phyloP scores from a whole-genome alignment of 2,113 vertebrate species.

The Amblyopsis rosae region DNA sequence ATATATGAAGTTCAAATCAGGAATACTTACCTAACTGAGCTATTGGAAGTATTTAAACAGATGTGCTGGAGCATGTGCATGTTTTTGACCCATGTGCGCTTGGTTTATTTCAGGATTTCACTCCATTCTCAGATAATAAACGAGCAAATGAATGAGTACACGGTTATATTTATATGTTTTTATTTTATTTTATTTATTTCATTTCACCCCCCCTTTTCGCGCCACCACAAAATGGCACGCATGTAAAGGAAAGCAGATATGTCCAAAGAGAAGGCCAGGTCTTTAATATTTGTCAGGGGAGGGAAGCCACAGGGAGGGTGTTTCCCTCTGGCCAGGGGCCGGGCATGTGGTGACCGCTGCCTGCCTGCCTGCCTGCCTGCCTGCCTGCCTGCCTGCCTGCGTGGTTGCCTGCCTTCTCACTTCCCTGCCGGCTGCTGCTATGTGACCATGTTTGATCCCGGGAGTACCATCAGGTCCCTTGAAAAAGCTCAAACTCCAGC shows the following conservation, averaged over 20 bases:
- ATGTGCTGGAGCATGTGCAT: slow-evolving; percentile 39
- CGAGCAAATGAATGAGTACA: slow-evolving; percentile 58
- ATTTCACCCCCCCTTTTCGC: slow-evolving; percentile 54
- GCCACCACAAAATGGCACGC: slow-evolving; percentile 67
- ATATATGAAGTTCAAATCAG: not conserved
- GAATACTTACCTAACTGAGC: slow-evolving; percentile 19
- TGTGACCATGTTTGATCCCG: slow-evolving; percentile 73
- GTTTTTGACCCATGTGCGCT: slow-evolving; percentile 14
- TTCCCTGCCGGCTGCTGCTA: slow-evolving; percentile 46
- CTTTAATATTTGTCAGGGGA: slow-evolving; percentile 84
- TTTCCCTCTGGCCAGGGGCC: slow-evolving; percentile 73
- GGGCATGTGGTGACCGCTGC: slow-evolving; percentile 70
- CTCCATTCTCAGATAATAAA: slow-evolving; percentile 64
- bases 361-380: slow-evolving; percentile 42
- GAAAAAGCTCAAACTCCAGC: slow-evolving; percentile 69
- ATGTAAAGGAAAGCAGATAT: slow-evolving; percentile 67
- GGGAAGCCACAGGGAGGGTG: slow-evolving; percentile 80
- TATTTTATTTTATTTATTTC: slow-evolving; percentile 22
- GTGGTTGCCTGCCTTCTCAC: not conserved
- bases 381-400: slow-evolving; percentile 56
- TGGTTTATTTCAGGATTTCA: slow-evolving; percentile 53
- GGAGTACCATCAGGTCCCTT: slow-evolving; percentile 61
- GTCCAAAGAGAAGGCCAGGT: slow-evolving; percentile 72
- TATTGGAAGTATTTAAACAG: slow-evolving; percentile 36
- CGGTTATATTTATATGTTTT: slow-evolving; percentile 48